phyloP scores from a whole-genome alignment of 2,797 vertebrate species.

The Babyrousa celebensis region DNA sequence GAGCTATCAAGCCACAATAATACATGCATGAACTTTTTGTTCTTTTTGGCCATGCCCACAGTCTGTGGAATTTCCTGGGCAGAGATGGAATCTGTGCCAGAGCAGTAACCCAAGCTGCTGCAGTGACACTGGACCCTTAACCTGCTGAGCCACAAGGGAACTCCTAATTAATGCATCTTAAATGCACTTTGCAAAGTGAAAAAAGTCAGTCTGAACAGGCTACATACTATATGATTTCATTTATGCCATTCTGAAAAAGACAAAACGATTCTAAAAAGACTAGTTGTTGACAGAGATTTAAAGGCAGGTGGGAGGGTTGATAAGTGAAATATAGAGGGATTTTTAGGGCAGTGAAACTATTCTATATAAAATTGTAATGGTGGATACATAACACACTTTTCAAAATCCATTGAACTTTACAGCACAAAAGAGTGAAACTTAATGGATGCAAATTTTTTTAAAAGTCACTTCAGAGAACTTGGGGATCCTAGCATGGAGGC shows the following conservation, averaged over 20 bases:
- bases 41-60: too few species aligned
- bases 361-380: not conserved
- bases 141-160: not conserved
- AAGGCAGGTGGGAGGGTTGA: not conserved
- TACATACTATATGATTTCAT: not conserved
- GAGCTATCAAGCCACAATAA: not conserved
- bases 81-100: not conserved
- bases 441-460: not conserved
- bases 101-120: too few species aligned
- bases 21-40: not conserved
- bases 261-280: not conserved
- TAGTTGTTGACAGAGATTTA: not conserved
- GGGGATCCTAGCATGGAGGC: not conserved
- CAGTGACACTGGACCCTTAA: not conserved
- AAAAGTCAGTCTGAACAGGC: not conserved
- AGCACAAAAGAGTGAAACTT: not conserved
- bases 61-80: not conserved
- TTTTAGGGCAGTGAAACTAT: not conserved
- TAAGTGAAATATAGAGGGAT: not conserved
- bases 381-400: not conserved
- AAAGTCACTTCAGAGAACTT: not conserved
- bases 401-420: not conserved
- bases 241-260: conserved; percentile 10
- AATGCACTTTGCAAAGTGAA: not conserved
- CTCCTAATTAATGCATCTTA: too few species aligned